Base-by-base conservation (phyloP, 2,797 vertebrate species). In the Parauchenoglanis ngamensis region DNA sequence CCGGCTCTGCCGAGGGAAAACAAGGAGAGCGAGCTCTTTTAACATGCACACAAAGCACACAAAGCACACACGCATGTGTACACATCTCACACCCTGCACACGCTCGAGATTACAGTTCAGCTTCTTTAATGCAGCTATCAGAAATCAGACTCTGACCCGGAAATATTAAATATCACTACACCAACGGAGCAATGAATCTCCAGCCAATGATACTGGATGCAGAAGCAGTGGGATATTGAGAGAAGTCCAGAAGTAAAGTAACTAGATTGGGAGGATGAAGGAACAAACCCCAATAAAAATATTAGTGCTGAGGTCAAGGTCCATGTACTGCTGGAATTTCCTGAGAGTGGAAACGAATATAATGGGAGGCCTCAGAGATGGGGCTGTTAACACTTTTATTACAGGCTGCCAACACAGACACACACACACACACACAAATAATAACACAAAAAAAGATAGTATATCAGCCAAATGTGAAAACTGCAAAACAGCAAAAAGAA, bases 251-350 rank as follows among this genome's bases (percentile, higher is more conserved):
- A 40, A 35, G 44, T 65, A 52, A 44, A 44, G 80, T 72, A 67
- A 67, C 72, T 76, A 67, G 78, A 87, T 87, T 83, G 79, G 65
- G 79, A 89, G 82, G 79, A 76, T 44, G 57, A 67, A 46, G 56
- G 68, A 86, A 72, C 46, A 84, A 84, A 61, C 59, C 61, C 59
- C 78, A 88, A 88, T 76, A 81, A 86, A 88, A 85, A 88, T 52
- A 86, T 87, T 84, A 46, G 57, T 40, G 44, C 77, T 10, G n/a
- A 85, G 57, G 67, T 83, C 87, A 87, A 86, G 86, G 84, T 84
- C 68, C 87, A 85, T 76, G 85, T 86, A 86, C 75, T 19, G 70
- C 46, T 83, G 84, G 70, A 78, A 89, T 87, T 87, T 89, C 76
- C 88, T 75, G 86, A 76, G 52, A 78, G 44, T 85, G 76, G 57